A percentile compares a stretch with the other conserved stretches of the same genome.
Evolutionary conservation across 2,888 invertebrate species (phyloP).

Genomic region (Nemotelus pantherinus): DNA sequence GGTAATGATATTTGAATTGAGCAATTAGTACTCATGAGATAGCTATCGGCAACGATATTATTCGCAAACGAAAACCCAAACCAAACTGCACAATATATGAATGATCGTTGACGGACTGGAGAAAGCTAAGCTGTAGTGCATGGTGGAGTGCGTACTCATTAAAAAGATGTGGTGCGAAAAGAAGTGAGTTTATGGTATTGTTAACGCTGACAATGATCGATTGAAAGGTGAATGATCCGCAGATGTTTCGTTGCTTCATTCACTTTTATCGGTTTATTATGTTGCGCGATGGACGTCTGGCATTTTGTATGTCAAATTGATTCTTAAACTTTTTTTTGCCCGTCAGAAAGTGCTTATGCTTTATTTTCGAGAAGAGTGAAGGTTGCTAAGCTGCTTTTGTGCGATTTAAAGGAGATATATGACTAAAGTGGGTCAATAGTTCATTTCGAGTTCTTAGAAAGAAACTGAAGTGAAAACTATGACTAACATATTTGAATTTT

Average conservation of each 20-base stretch:
- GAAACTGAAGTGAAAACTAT: too few relatives aligned
- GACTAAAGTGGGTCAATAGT: too few relatives aligned
- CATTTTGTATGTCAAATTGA: background rate
- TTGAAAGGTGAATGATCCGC: constrained; percentile 30
- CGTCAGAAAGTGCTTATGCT: too few relatives aligned
- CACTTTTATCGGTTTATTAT: background rate
- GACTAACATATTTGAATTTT: too few relatives aligned
- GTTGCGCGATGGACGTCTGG: background rate
- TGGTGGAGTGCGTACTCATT: background rate
- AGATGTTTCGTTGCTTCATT: background rate
- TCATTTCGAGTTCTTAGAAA: too few relatives aligned
- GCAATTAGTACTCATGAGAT: constrained; percentile 21
- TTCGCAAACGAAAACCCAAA: constrained; percentile 1
- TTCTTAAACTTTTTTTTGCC: too few relatives aligned
- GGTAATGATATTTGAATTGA: constrained; percentile 13
- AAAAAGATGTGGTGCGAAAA: background rate
- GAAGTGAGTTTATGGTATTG: constrained; percentile 8
- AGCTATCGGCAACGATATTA: constrained; percentile 14
- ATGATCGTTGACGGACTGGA: background rate
- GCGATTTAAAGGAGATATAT: too few relatives aligned
- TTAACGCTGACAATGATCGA: constrained; percentile 3
- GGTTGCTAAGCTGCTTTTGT: too few relatives aligned
- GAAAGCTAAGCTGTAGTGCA: background rate
- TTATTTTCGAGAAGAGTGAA: too few relatives aligned
- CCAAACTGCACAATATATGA: background rate